These are phyloP conservation scores for Metaphire vulgaris DNA, from an alignment of 1,140 invertebrate species.

Conservation along the genomic window DNA sequence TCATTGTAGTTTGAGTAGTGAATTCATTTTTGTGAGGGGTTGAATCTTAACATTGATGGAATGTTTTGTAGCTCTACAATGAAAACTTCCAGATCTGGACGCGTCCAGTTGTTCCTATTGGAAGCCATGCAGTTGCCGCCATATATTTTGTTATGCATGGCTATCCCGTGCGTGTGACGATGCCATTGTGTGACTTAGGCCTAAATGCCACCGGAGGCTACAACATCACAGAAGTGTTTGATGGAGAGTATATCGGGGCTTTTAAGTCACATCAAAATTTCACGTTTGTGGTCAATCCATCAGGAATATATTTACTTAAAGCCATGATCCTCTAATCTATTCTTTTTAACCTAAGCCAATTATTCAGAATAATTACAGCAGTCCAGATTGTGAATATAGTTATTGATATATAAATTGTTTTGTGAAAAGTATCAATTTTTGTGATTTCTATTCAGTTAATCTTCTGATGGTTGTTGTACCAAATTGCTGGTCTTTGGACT, in stretches of 20 bases:
- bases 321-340: conserved; percentile 4
- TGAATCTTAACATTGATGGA: no score
- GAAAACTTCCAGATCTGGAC: conserved; percentile 36
- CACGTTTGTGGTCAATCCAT: conserved; percentile 87
- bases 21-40: no score
- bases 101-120: conserved; percentile 33
- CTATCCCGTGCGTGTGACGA: conserved; percentile 32
- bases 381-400: no score
- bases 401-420: no score
- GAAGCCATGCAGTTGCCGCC: conserved; percentile 34
- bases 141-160: conserved; percentile 34
- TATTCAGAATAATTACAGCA: no score
- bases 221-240: conserved; percentile 63
- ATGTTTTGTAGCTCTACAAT: conserved; percentile 30
- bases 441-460: no score
- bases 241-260: conserved; percentile 56
- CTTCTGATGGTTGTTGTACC: no score
- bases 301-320: conserved; percentile 57
- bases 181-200: conserved; percentile 51
- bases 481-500: no score
- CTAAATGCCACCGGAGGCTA: conserved; percentile 74
- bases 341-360: no score
- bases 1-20: no score
- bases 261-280: conserved; percentile 77
- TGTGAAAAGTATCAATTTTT: no score